A percentile compares a stretch with the other conserved stretches of the same genome.
phyloP scores from a whole-genome alignment of 2,888 invertebrate species.

The Nebria brevicollis region DNA sequence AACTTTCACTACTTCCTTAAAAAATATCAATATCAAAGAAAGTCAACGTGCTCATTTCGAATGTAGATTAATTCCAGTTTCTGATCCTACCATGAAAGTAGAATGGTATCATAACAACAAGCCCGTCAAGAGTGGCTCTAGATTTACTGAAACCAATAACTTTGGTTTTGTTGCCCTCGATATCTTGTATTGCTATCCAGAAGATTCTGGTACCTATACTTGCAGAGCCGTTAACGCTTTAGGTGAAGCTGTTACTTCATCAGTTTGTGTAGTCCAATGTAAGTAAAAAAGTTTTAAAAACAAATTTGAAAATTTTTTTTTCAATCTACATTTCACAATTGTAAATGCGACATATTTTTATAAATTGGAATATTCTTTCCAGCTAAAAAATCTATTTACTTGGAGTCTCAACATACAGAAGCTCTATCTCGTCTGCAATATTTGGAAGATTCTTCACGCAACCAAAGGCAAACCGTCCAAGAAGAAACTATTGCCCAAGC shows the following conservation, averaged over 20 bases:
- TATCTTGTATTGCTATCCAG: slow-evolving; percentile 93
- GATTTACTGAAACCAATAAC: slow-evolving; percentile 95
- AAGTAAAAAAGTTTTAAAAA: no score
- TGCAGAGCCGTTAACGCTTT: slow-evolving; percentile 91
- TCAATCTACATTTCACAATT: slow-evolving; percentile 35
- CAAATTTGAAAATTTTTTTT: no score
- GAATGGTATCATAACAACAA: slow-evolving; percentile 95
- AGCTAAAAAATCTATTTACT: slow-evolving; percentile 82
- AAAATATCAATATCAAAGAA: slow-evolving; percentile 92
- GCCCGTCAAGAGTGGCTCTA: slow-evolving; percentile 90
- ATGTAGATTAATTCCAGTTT: slow-evolving; percentile 92
- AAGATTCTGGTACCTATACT: slow-evolving; percentile 96
- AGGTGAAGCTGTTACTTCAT: slow-evolving; percentile 93
- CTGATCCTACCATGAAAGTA: slow-evolving; percentile 91
- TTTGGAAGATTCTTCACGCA: slow-evolving; percentile 81
- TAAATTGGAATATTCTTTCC: slow-evolving; percentile 46
- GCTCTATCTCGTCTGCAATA: slow-evolving; percentile 83
- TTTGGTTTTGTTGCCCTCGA: slow-evolving; percentile 98
- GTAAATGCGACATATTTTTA: neutral
- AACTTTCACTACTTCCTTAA: slow-evolving; percentile 91
- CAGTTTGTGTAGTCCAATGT: slow-evolving; percentile 84
- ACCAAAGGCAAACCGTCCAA: slow-evolving; percentile 76
- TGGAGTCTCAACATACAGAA: slow-evolving; percentile 89
- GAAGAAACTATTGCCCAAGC: slow-evolving; percentile 87
- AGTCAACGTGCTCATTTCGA: slow-evolving; percentile 96